Percentiles rank a stretch among this genome's conserved stretches.
These are phyloP conservation scores for Aphelocoma coerulescens DNA, from an alignment of 2,113 vertebrate genomes.

Conservation along the genomic window DNA sequence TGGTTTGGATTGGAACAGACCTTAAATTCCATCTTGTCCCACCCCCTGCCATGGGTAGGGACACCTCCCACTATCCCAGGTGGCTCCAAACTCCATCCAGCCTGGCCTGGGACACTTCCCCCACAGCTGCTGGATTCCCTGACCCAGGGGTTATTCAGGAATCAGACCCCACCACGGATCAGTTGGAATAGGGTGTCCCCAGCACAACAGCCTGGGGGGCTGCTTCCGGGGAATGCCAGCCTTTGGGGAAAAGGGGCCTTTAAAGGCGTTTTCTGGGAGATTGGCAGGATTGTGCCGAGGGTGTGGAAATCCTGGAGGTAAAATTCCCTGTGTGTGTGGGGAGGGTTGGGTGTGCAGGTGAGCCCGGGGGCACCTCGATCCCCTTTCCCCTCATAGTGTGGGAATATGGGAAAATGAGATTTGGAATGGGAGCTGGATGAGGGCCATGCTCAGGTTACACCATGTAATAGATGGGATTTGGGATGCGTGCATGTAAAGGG, in stretches of 20 bases:
- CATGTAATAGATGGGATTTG: background rate
- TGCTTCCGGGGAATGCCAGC: background rate
- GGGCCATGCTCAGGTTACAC: background rate
- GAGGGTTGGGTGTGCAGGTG: background rate
- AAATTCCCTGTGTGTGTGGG: background rate
- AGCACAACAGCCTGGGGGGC: accelerated
- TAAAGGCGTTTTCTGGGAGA: background rate
- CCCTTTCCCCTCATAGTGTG: accelerated
- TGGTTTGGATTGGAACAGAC: background rate
- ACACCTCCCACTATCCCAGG: background rate
- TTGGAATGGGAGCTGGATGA: background rate
- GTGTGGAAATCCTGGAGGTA: background rate
- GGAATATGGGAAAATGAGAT: background rate
- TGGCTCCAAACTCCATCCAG: background rate
- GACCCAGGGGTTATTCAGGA: background rate
- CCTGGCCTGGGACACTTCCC: background rate
- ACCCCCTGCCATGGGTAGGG: background rate
- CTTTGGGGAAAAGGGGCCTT: background rate
- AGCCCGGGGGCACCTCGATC: background rate
- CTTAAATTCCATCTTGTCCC: background rate
- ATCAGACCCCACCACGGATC: background rate
- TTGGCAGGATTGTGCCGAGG: background rate
- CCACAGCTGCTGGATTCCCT: background rate
- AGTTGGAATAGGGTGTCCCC: background rate
- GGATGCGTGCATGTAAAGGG: accelerated